Base-by-base conservation (phyloP, 2,797 vertebrate species). In the Tadarida brasiliensis region DNA sequence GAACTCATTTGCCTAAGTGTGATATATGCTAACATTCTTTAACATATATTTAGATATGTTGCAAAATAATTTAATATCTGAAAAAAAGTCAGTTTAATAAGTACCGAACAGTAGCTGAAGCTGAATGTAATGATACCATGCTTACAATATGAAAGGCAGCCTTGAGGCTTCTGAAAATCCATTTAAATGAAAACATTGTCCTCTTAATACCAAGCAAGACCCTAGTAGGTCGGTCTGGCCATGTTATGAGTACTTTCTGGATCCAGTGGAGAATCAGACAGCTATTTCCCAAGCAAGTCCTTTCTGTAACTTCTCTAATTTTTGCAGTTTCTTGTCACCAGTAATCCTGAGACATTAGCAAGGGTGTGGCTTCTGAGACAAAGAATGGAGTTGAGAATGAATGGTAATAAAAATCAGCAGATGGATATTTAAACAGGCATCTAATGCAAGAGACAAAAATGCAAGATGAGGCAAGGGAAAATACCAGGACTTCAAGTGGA, bases 341-440 rank as follows among this genome's bases (percentile, higher is more conserved):
- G 11, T 12, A 19, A 49, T n/a, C 30, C 22, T 57, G 47, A 71
- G 63, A 63, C 4, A 35, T 0, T 0, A 19, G 57, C 14, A 83
- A 30, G 3, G 33, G 30, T 82, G 17, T 61, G 33, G 39, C 2
- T 11, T 47, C 39, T 11, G 28, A 81, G 20, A 26, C 15, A 68
- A 3, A 26, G 0, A 17, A 35, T 12, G 0, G 1, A 19, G 9
- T 16, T 92, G 54, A 51, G n/a, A 57, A 63, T 0, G 3, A 16
- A n/a, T 61, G 33, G 63, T 54, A 70, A 88, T n/a, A 74, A 87
- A 91, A 73, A 26, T 22, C 16, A n/a, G n/a, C 39, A 44, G 65
- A 56, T 28, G 26, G 28, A 9, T 26, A 44, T 59, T 35, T 67
- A 86, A 73, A 35, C 65, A 9, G 26, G 28, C 7, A 22, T 0